phyloP scores from a whole-genome alignment of 1,140 invertebrate species.

The Lepidurus packardi region DNA sequence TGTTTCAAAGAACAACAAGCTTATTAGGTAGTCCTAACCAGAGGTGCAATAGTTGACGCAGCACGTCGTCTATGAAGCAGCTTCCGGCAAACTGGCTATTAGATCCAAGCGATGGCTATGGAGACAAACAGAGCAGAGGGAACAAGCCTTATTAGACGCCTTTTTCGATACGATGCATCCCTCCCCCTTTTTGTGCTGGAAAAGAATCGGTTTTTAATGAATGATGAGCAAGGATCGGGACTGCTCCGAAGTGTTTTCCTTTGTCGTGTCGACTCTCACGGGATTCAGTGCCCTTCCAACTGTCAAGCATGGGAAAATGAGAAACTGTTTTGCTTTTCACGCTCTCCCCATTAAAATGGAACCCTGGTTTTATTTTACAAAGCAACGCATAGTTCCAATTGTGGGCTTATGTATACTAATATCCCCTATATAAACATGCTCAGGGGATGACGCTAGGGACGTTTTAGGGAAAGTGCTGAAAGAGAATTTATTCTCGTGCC shows the following conservation, averaged over 20 bases:
- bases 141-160: not conserved
- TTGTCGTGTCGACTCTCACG: constrained; percentile 11
- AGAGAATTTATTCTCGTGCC: not conserved
- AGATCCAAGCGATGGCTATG: too few species aligned
- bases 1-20: not conserved
- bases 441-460: not conserved
- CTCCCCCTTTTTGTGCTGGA: not conserved
- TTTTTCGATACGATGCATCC: not conserved
- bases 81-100: too few species aligned
- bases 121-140: not conserved
- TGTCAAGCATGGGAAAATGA: not conserved
- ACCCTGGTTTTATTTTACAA: not conserved
- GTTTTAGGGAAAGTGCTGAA: not conserved
- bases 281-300: not conserved
- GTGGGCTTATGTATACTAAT: not conserved
- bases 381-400: not conserved
- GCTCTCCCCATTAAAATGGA: not conserved
- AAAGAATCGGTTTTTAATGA: not conserved
- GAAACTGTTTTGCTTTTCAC: not conserved
- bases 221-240: constrained; percentile 13
- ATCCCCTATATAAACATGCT: not conserved
- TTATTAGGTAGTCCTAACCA: not conserved
- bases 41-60: not conserved
- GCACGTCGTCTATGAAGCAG: too few species aligned
- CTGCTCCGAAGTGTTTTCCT: constrained; percentile 3